Evolutionary conservation across 2,888 invertebrate species (phyloP).

Genomic region (Calliopum simillimum): DNA sequence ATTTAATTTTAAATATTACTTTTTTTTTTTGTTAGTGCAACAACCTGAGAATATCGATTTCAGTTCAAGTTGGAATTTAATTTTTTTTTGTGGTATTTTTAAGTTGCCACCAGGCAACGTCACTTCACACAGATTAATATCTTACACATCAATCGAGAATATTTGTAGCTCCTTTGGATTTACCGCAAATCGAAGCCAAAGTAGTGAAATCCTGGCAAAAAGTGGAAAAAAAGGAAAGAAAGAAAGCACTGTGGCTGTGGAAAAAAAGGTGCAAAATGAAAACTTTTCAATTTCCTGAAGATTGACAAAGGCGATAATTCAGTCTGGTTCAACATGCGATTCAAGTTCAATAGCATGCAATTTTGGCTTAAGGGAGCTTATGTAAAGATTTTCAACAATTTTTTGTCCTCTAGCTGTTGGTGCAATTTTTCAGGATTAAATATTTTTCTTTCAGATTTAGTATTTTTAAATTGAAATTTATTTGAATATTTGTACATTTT

Average conservation of each 20-base stretch:
- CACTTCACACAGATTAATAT: neutral
- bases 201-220: neutral
- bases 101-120: neutral
- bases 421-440: neutral
- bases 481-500: too few relatives aligned
- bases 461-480: neutral
- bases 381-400: neutral
- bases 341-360: conserved; percentile 12
- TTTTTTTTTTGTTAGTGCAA: neutral
- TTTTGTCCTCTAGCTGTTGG: too few relatives aligned
- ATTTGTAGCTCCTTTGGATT: neutral
- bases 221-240: neutral
- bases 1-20: too few relatives aligned
- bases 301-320: conserved; percentile 21
- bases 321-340: conserved; percentile 8
- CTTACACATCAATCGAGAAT: conserved; percentile 1
- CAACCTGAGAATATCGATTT: neutral
- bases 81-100: neutral
- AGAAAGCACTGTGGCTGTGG: neutral
- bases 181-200: conserved; percentile 5
- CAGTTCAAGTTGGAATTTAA: neutral
- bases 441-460: neutral
- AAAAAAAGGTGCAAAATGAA: neutral
- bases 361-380: neutral
- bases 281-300: conserved; percentile 24